These are phyloP conservation scores for Ennomos erosarius DNA, from an alignment of 2,888 invertebrate genomes.

Conservation along the genomic window DNA sequence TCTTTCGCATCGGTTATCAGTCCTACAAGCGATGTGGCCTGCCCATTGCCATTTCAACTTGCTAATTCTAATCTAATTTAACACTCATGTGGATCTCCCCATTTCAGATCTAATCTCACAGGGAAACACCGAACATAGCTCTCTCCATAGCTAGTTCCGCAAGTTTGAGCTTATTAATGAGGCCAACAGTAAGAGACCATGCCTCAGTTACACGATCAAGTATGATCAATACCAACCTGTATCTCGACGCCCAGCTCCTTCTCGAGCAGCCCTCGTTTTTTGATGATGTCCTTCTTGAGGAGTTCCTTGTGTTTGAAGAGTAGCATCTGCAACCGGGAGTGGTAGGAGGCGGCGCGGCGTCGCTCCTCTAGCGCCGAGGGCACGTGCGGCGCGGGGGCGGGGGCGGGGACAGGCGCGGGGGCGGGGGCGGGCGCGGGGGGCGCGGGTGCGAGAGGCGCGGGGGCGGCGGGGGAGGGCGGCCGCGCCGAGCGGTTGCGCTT, in stretches of 20 bases:
- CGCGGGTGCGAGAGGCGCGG: conserved; percentile 39
- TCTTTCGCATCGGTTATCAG: too few species aligned
- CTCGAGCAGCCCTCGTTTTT: conserved; percentile 94
- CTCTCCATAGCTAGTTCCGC: too few species aligned
- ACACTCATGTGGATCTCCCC: too few species aligned
- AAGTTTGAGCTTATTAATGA: too few species aligned
- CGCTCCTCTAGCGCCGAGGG: conserved; percentile 68
- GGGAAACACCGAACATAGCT: too few species aligned
- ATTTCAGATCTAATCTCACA: too few species aligned
- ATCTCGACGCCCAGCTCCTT: conserved; percentile 96
- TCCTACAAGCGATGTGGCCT: too few species aligned
- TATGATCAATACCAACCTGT: conserved; percentile 85
- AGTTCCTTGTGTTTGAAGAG: conserved; percentile 95
- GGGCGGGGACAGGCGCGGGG: conserved; percentile 40
- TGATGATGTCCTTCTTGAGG: conserved; percentile 96
- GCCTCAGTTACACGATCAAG: too few species aligned
- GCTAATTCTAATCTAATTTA: too few species aligned
- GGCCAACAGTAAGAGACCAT: too few species aligned
- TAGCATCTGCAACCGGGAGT: conserved; percentile 88
- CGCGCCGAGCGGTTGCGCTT: conserved; percentile 54
- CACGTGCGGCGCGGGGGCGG: conserved; percentile 55
- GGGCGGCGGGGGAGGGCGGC: conserved; percentile 40
- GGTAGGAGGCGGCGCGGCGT: conserved; percentile 83
- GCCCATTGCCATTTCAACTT: too few species aligned
- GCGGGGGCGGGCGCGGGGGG: conserved; percentile 41